phyloP scores from a whole-genome alignment of 2,888 invertebrate species.

The Heliconius ismenius region DNA sequence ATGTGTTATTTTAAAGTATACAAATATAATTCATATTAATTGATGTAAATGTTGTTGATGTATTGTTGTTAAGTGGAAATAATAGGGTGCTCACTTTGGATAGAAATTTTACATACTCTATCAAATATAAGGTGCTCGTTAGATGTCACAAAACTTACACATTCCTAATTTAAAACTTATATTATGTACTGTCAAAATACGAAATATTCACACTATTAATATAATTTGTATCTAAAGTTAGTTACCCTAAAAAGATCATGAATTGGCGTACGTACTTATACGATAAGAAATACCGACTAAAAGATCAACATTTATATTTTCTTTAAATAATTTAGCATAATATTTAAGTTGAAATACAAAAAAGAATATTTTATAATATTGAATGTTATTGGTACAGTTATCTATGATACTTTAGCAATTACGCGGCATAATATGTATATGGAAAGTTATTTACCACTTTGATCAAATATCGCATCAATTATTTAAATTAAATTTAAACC shows the following conservation, averaged over 20 bases:
- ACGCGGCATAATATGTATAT: slow-evolving; percentile 6
- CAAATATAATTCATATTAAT: slow-evolving; percentile 1
- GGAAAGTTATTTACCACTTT: slow-evolving; percentile 2
- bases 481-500: slow-evolving; percentile 10
- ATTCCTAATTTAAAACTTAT: too few species aligned
- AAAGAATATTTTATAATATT: neutral
- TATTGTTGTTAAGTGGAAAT: slow-evolving; percentile 10
- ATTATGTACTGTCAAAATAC: neutral
- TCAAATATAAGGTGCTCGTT: neutral
- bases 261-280: slow-evolving; percentile 45
- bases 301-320: slow-evolving; percentile 6
- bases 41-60: slow-evolving; percentile 15
- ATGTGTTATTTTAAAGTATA: slow-evolving; percentile 8
- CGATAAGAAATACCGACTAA: slow-evolving; percentile 24
- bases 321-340: slow-evolving; percentile 12
- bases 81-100: slow-evolving; percentile 12
- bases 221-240: slow-evolving; percentile 2
- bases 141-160: neutral
- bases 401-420: neutral
- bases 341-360: neutral
- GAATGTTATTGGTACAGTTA: neutral
- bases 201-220: neutral
- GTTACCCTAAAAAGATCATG: slow-evolving; percentile 1
- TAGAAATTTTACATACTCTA: neutral
- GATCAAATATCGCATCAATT: slow-evolving; percentile 12